Base-by-base conservation (phyloP, 2,797 vertebrate genomes). In the Clangula hyemalis region DNA sequence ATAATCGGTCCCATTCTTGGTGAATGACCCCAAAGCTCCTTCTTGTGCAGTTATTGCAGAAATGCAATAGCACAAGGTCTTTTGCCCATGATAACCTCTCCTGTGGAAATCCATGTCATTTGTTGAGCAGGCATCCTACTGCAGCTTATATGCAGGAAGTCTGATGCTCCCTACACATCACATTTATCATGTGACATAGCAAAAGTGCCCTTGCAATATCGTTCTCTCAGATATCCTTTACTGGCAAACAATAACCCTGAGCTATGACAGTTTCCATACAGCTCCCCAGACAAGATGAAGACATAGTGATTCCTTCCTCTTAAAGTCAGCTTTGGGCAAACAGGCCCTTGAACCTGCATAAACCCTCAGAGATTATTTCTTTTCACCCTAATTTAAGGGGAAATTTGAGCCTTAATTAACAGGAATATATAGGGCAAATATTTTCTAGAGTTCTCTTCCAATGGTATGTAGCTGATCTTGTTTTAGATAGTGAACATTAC, bases 11-110 rank as follows among this genome's bases (percentile, higher is more conserved):
- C 49, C 8, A 5, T 65, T 79, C 36, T 73, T 20, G 21, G 25
- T 32, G 69, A 34, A 80, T 61, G 30, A 38, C 15, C 39, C 81
- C n/a, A 65, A n/a, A 34, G 24, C 30, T 72, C 13, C 43, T 70
- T 56, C 47, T 61, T 8, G 0, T 20, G 19, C 4, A 3, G n/a
- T 49, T 28, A 41, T 24, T 88, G 47, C 38, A 72, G 43, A 21
- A 27, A 49, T 0, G 54, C 10, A 75, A 28, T 6, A 27, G 22
- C 47, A 27, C 0, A 0, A 54, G 22, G 28, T 17, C 25, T 92
- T 92, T 71, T 36, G 28, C 27, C 32, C 43, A 15, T 10, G 38
- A 36, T 3, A 79, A 25, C 32, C 49, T 68, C 78, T 64, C 39
- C 5, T 18, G 21, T 61, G 51, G 43, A 71, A 82, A n/a, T 36